phyloP scores from a whole-genome alignment of 2,113 vertebrate species.

The Campylomormyrus tamandua region DNA sequence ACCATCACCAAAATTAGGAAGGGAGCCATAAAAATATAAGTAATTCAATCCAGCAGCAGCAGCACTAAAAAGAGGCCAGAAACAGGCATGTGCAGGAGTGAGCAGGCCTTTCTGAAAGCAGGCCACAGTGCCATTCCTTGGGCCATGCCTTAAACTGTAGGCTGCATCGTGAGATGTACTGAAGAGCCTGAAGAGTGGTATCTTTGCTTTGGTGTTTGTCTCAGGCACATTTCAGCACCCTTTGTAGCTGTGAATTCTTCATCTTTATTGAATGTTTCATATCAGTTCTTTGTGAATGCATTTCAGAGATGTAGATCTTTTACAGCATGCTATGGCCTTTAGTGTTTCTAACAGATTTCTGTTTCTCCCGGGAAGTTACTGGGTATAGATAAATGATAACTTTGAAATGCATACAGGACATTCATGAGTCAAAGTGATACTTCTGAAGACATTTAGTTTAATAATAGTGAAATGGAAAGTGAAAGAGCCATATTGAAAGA shows the following conservation, averaged over 20 bases:
- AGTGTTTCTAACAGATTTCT: not conserved
- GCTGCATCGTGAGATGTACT: not conserved
- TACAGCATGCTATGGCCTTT: not conserved
- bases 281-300: not conserved
- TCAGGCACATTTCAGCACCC: not conserved
- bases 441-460: not conserved
- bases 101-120: not conserved
- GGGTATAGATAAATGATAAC: not conserved
- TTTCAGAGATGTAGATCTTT: not conserved
- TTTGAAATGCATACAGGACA: not conserved
- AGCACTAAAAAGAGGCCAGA: not conserved
- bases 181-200: not conserved
- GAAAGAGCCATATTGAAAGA: not conserved
- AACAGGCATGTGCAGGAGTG: not conserved
- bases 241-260: not conserved
- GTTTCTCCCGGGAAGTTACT: not conserved
- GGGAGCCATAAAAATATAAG: not conserved
- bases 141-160: not conserved
- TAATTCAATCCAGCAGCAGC: slow-evolving; percentile 12
- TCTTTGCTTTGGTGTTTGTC: not conserved
- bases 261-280: not conserved
- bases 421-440: not conserved
- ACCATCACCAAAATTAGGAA: not conserved
- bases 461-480: not conserved
- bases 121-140: not conserved